Percentiles rank a stretch among this genome's conserved stretches.
Conservation (phyloP, 2,888 invertebrate species). For the Hesperia comma region DNA sequence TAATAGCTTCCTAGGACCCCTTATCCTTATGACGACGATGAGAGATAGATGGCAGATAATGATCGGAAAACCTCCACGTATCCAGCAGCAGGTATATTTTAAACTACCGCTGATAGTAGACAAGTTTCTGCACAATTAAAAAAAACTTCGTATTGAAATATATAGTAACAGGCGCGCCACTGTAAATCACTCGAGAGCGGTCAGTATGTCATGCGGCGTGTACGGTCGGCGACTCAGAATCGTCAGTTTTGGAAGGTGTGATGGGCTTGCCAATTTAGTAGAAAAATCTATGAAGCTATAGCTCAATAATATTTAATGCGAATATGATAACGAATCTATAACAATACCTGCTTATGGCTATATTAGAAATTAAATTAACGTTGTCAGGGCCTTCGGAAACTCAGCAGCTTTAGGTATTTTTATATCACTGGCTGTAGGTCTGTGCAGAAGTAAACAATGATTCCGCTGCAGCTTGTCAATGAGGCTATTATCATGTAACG, state of each 20-base stretch:
- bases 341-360: too few species aligned
- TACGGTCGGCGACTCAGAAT: slow-evolving; percentile 29
- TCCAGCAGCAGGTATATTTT: slow-evolving; percentile 9
- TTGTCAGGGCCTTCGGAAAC: too few species aligned
- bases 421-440: too few species aligned
- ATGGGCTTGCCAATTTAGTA: not conserved
- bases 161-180: slow-evolving; percentile 41
- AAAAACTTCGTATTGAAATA: slow-evolving; percentile 42
- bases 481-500: too few species aligned
- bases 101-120: slow-evolving; percentile 12
- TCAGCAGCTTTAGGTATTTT: too few species aligned
- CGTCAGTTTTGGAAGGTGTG: not conserved
- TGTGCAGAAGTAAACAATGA: too few species aligned
- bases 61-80: not conserved
- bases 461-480: too few species aligned
- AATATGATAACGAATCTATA: too few species aligned
- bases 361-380: too few species aligned
- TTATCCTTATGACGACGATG: not conserved
- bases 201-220: slow-evolving; percentile 41
- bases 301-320: too few species aligned
- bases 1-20: not conserved
- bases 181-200: slow-evolving; percentile 44
- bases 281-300: too few species aligned
- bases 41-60: not conserved
- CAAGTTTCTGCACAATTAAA: slow-evolving; percentile 32